phyloP scores from a whole-genome alignment of 2,113 vertebrate species.

The Dasypus novemcinctus region DNA sequence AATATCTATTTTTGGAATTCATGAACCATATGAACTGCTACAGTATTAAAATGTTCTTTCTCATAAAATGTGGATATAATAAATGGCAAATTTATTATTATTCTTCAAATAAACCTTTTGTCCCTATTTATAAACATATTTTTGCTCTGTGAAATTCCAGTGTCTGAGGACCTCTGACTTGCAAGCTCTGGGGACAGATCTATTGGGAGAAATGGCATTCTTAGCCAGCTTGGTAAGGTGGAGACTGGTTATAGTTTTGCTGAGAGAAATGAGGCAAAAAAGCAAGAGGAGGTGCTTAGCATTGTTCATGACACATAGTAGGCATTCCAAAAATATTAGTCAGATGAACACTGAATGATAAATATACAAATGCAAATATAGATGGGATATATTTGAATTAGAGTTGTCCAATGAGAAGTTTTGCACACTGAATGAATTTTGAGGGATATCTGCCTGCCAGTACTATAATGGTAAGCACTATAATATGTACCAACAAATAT shows the following conservation, averaged over 20 bases:
- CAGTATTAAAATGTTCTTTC: constrained; percentile 18
- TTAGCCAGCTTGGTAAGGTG: neutral
- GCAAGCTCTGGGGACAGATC: neutral
- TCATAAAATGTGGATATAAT: neutral
- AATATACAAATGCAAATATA: neutral
- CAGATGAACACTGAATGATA: neutral
- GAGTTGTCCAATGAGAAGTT: neutral
- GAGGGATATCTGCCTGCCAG: neutral
- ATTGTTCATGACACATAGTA: neutral
- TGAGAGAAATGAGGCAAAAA: neutral
- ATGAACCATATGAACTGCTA: too few species aligned
- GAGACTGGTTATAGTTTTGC: neutral
- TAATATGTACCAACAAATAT: neutral
- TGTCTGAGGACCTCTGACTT: neutral
- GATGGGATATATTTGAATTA: neutral
- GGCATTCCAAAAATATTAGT: neutral
- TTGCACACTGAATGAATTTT: neutral
- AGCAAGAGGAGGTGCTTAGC: neutral
- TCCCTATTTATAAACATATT: neutral
- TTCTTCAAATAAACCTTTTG: neutral
- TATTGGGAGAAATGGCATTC: neutral
- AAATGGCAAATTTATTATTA: neutral
- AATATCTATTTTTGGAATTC: too few species aligned
- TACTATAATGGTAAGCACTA: neutral
- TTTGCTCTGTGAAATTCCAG: neutral